Evolutionary conservation across 2,888 invertebrate species (phyloP).

Genomic region (Lepidocyrtinus sp.): DNA sequence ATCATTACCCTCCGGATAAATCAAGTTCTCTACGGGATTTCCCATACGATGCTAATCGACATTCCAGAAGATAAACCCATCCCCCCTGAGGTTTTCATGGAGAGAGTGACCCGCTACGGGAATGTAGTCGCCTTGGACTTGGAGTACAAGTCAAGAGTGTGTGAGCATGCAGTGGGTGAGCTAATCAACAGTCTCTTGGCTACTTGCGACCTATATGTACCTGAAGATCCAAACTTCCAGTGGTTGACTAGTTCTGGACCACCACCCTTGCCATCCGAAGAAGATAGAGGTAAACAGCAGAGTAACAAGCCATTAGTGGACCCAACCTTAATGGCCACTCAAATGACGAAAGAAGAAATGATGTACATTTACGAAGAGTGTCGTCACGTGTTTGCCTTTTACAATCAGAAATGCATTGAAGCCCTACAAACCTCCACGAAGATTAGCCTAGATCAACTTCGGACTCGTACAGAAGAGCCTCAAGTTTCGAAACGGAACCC

Average conservation of each 20-base stretch:
- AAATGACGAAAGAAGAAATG: slow-evolving; percentile 73
- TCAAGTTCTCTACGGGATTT: slow-evolving; percentile 64
- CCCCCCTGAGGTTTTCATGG: slow-evolving; percentile 61
- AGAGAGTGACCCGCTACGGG: slow-evolving; percentile 62
- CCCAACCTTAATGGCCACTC: slow-evolving; percentile 40
- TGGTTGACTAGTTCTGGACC: slow-evolving; percentile 37
- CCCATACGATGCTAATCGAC: slow-evolving; percentile 66
- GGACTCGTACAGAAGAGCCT: slow-evolving; percentile 74
- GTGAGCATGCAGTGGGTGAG: slow-evolving; percentile 85
- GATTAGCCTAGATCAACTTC: slow-evolving; percentile 81
- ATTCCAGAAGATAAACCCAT: slow-evolving; percentile 65
- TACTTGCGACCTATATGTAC: slow-evolving; percentile 77
- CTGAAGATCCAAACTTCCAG: slow-evolving; percentile 72
- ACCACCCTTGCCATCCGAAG: slow-evolving; percentile 16
- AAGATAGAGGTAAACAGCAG: slow-evolving; percentile 43
- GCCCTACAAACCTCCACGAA: slow-evolving; percentile 83
- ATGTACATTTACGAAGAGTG: slow-evolving; percentile 80
- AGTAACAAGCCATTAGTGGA: slow-evolving; percentile 48
- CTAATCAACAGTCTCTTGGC: slow-evolving; percentile 84
- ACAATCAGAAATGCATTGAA: slow-evolving; percentile 83
- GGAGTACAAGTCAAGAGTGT: slow-evolving; percentile 71
- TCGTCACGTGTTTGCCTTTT: slow-evolving; percentile 85
- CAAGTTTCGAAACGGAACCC: slow-evolving; percentile 65
- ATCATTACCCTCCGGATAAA: slow-evolving; percentile 64
- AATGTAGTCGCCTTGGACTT: slow-evolving; percentile 64